A percentile compares a stretch with the other conserved stretches of the same genome.
Conservation (phyloP, 2,113 vertebrate genomes). For the mouse (Mus musculus) region DNA sequence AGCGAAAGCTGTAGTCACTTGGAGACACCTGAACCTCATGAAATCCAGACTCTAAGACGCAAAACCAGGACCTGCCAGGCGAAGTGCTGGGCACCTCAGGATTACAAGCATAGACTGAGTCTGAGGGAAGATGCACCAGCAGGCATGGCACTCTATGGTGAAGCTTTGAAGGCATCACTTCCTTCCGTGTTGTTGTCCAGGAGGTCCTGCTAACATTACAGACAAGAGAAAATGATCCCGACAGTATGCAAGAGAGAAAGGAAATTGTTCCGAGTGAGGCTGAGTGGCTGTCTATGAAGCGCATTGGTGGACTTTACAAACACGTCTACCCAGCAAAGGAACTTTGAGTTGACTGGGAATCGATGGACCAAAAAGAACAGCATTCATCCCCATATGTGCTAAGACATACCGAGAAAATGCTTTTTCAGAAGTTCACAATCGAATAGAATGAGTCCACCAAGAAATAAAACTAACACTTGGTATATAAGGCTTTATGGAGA, state of each 20-base stretch:
- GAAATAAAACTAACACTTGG: neutral
- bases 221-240: neutral
- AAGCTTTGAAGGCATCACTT: neutral
- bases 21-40: neutral
- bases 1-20: neutral
- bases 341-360: neutral
- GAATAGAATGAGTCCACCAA: neutral
- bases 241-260: too few relatives aligned
- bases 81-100: neutral
- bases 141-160: neutral
- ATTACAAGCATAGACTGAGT: neutral
- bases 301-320: neutral
- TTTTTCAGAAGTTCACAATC: neutral
- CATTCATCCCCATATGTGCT: neutral
- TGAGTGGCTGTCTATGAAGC: too few relatives aligned
- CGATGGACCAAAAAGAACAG: neutral
- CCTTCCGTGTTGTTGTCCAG: neutral
- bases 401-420: neutral
- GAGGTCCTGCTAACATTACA: neutral
- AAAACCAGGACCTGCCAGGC: neutral
- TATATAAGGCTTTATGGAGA: neutral
- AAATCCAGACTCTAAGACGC: neutral
- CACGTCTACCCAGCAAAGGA: neutral
- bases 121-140: neutral
- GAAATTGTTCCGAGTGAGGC: neutral